Base-by-base conservation (phyloP, 2,888 invertebrate genomes). In the Salticus scenicus region DNA sequence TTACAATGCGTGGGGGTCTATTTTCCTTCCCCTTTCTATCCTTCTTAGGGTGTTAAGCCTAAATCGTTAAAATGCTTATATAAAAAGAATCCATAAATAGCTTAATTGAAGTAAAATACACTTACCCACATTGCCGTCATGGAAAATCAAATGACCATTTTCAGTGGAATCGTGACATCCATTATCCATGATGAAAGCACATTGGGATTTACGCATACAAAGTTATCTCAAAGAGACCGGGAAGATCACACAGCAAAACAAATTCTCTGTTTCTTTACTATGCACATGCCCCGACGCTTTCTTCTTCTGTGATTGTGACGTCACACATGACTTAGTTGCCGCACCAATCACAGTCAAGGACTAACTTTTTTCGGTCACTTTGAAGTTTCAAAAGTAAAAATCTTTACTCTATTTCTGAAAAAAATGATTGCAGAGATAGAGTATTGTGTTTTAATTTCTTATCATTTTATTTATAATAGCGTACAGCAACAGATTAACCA, bases 291-390 rank as follows among this genome's bases (percentile, higher is more conserved):
- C 76, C 71, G 75, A 82, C 75, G 75, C 75, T 75, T 82, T 64
- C 66, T 82, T 76, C 75, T 64, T 66, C 67, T 17, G n/a, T 10
- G 37, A 12, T 12, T 30, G 28, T 83, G 76, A 83, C 82, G 82
- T 83, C 76, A 83, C 66, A 76, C 17, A 83, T 47, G 71, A 64
- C 71, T 66, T 83, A 70, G 33, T 24, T 57, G 71, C 82, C 82
- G 82, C 82, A 27, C 82, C 82, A 83, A 83, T 83, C 76, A 76
- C 20, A 72, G 66, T 47, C 82, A 83, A 83, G 82, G 82, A 83
- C 76, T 83, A 70, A 64, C 64, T 14, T 20, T 83, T 82, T 83
- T 83, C 82, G 82, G 82, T 83, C 82, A 83, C 82, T 83, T 83
- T 83, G 71, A 83, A 83, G 76, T 83, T 27, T 12, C 37, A 78